These are phyloP conservation scores for Pelecanus crispus DNA, from an alignment of 2,113 vertebrate genomes.

Conservation along the genomic window DNA sequence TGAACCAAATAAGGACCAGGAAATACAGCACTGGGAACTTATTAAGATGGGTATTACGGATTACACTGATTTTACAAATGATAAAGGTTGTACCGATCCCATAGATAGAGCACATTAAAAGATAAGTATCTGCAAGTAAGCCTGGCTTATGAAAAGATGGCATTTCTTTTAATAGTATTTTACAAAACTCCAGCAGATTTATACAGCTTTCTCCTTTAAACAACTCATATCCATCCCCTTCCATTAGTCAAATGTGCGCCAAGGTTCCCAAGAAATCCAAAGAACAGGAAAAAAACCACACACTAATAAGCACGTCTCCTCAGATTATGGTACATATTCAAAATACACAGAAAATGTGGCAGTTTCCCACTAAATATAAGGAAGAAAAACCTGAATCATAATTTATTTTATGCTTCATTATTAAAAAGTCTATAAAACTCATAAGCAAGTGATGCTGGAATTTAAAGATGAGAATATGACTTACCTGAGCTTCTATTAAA, in stretches of 20 bases:
- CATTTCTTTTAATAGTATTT: background rate
- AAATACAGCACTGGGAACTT: background rate
- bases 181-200: background rate
- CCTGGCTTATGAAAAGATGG: background rate
- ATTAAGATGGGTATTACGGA: background rate
- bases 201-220: background rate
- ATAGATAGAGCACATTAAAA: background rate
- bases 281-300: background rate
- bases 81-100: background rate
- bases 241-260: background rate
- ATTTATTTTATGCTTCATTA: background rate
- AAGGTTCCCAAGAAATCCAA: background rate
- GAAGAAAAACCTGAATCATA: background rate
- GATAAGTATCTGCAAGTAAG: background rate
- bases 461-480: background rate
- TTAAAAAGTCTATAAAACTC: background rate
- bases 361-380: background rate
- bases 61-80: background rate
- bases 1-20: background rate
- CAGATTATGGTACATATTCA: background rate
- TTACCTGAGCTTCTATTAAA: background rate
- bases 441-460: background rate
- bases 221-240: background rate
- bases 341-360: background rate
- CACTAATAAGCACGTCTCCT: background rate